Evolutionary conservation across 1,140 invertebrate genomes (phyloP), one percentile per base, ranked within the genome.

Genomic region (Aphelenchoides fujianensis): DNA sequence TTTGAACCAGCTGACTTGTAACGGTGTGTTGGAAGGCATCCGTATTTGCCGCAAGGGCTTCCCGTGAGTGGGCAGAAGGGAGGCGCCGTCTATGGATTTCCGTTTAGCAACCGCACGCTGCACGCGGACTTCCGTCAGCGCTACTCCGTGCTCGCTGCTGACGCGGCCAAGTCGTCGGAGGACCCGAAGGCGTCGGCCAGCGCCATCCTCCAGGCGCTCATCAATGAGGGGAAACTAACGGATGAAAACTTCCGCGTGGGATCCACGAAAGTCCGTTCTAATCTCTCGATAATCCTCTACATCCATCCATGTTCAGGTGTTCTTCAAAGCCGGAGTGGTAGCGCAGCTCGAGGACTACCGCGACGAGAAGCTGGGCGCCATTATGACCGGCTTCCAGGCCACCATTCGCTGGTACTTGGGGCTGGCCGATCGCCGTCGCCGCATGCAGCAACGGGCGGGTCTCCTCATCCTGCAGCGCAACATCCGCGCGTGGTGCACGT

Each of bases 21-120:
- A 99, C 90, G 97, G 97, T 96, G 97, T 99, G 89, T 92, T 99
- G 90, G 97, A 99, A 92, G 97, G 97, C 89, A 99, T 99, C 89
- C 95, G 97, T 96, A 99, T 99, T 90, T 99, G 97, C 88, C 91
- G 97, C 88, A 99, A 99, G 90, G 97, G 97, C 87, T 98, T 98
- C 92, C 97, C 97, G 41, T 48, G 23, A 48, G 41, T 89, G 98
- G 12, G 98, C 12, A 48, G 12, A 48, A 48, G 23, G 12, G 41
- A 48, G 12, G 41, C 12, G 41, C 12, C 23, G 12, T 48, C 23
- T 48, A 48, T 48, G 12, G 12, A 23, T 48, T 48, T 48, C 12
- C 23, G 12, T 71, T 71, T 55, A 41, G 52, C 69, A 81, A 81
- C 73, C 77, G 79, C 52, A 81, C 75, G 32, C 67, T 81, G 30